A percentile compares a stretch with the other conserved stretches of the same genome.
phyloP scores from a whole-genome alignment of 2,888 invertebrate genomes.

The Mimas tiliae region DNA sequence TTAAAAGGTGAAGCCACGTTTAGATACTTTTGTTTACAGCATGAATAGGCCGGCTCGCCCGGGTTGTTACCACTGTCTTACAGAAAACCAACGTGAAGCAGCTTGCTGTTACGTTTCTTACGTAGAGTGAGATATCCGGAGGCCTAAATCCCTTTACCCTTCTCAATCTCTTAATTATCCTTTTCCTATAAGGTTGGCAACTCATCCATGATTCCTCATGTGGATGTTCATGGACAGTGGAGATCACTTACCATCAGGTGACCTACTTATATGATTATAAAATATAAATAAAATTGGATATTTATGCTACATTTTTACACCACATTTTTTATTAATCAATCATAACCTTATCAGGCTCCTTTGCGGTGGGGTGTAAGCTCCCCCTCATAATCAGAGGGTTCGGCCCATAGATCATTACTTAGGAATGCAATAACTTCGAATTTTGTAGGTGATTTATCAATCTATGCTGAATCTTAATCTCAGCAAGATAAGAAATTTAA shows the following conservation, averaged over 20 bases:
- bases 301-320: not conserved
- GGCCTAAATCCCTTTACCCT: too few species aligned
- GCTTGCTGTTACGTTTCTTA: too few species aligned
- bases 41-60: too few species aligned
- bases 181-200: too few species aligned
- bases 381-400: conserved; percentile 2
- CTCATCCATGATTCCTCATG: too few species aligned
- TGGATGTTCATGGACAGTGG: too few species aligned
- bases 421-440: not conserved
- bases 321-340: conserved; percentile 16
- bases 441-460: conserved; percentile 2
- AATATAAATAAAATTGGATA: not conserved
- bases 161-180: too few species aligned
- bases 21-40: too few species aligned
- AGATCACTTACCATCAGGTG: too few species aligned
- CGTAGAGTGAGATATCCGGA: too few species aligned
- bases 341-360: conserved; percentile 5
- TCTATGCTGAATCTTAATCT: not conserved
- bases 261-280: not conserved
- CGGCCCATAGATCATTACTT: conserved; percentile 9
- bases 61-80: too few species aligned
- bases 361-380: not conserved
- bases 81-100: too few species aligned
- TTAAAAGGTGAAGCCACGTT: not conserved
- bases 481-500: not conserved